These are phyloP conservation scores for Lordiphosa mommai DNA, from an alignment of 1,140 invertebrate genomes.

Conservation along the genomic window DNA sequence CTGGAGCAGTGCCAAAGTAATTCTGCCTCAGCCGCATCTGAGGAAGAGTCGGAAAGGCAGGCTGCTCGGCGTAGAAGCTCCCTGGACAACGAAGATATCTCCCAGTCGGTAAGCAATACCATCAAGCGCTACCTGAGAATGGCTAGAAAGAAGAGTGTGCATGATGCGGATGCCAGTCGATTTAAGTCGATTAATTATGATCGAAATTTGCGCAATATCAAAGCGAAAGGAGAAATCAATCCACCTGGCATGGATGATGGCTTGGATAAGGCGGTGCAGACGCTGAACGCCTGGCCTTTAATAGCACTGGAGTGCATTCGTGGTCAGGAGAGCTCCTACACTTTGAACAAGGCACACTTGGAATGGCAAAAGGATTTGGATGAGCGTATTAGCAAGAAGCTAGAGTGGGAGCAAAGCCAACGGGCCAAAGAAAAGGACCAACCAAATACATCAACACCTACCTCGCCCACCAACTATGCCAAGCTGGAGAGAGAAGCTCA, in stretches of 20 bases:
- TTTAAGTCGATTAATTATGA: conserved; percentile 95
- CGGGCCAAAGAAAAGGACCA: not conserved
- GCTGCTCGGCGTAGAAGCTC: conserved; percentile 83
- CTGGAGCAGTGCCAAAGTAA: conserved; percentile 2
- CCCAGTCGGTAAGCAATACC: conserved; percentile 91
- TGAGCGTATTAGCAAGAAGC: conserved; percentile 39
- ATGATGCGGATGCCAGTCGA: conserved; percentile 86
- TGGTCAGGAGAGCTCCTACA: conserved; percentile 40
- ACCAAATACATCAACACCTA: conserved; percentile 31
- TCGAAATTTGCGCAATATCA: conserved; percentile 90
- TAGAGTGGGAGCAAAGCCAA: conserved; percentile 38
- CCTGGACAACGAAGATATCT: conserved; percentile 90
- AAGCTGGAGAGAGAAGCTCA: conserved; percentile 17
- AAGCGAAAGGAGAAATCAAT: conserved; percentile 87
- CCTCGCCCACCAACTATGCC: conserved; percentile 46
- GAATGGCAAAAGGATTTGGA: conserved; percentile 55
- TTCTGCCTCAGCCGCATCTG: conserved; percentile 58
- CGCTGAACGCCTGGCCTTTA: conserved; percentile 86
- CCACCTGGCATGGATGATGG: conserved; percentile 87
- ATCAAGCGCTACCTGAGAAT: conserved; percentile 91
- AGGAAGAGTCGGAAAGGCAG: conserved; percentile 42
- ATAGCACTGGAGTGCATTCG: conserved; percentile 66
- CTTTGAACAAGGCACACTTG: conserved; percentile 40
- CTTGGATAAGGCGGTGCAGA: conserved; percentile 86
- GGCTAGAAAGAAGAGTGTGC: conserved; percentile 91